These are phyloP conservation scores for human (Homo sapiens) DNA, from an alignment of 2,113 vertebrate species.

Conservation along the genomic window GRCh38 chr1:226337501-226338000, in stretches of 20 bases:
- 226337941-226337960: background rate
- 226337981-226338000: too few relatives aligned
- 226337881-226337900: background rate
- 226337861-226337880: background rate
- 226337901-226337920: background rate
- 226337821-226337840: background rate
- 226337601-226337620: background rate
- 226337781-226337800: background rate
- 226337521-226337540: background rate
- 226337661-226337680: background rate
- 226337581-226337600: background rate
- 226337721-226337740: background rate
- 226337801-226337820: background rate
- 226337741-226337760: background rate
- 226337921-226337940: background rate
- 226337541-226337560: background rate
- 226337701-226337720: background rate
- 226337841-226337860: background rate
- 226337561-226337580: background rate
- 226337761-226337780: background rate
- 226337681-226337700: background rate
- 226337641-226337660: constrained; percentile 25
- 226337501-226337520: background rate
- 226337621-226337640: background rate
- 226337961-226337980: background rate